Percentiles rank a stretch among this genome's conserved stretches.
Evolutionary conservation across 2,113 vertebrate species (phyloP).

Genomic region (Etia nguti): DNA sequence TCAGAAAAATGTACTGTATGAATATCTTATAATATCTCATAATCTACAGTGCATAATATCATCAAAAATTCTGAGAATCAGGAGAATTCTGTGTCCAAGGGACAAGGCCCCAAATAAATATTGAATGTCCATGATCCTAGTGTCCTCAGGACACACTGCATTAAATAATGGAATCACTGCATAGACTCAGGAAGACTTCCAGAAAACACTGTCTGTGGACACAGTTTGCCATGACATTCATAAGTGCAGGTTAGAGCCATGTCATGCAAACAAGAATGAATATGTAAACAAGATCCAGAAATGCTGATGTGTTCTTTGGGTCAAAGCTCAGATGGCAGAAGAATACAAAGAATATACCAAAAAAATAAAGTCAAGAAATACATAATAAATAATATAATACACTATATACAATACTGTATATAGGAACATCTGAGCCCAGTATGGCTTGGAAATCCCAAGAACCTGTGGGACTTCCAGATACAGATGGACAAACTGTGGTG

Average conservation of each 20-base stretch:
- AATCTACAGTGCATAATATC: fast-evolving
- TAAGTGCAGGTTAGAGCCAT: not conserved
- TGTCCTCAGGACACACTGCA: not conserved
- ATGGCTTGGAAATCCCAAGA: not conserved
- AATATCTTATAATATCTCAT: not conserved
- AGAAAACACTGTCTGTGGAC: not conserved
- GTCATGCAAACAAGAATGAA: not conserved
- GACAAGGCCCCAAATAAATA: not conserved
- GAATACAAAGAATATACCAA: too few relatives aligned
- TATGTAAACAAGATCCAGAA: not conserved
- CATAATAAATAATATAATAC: too few relatives aligned
- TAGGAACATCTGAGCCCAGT: not conserved
- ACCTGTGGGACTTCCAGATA: not conserved
- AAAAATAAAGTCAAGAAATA: too few relatives aligned
- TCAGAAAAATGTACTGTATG: not conserved
- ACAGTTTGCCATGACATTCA: not conserved
- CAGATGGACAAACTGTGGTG: not conserved
- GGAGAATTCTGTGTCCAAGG: not conserved
- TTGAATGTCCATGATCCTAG: not conserved
- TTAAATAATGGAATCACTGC: not conserved
- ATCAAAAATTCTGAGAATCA: not conserved
- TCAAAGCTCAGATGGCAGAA: too few relatives aligned
- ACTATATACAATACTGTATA: too few relatives aligned
- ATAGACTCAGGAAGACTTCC: not conserved
- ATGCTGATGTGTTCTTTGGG: not conserved